A percentile compares a stretch with the other conserved stretches of the same genome.
Evolutionary conservation across 2,797 vertebrate genomes (phyloP).

Genomic region (Lepilemur septentrionalis): DNA sequence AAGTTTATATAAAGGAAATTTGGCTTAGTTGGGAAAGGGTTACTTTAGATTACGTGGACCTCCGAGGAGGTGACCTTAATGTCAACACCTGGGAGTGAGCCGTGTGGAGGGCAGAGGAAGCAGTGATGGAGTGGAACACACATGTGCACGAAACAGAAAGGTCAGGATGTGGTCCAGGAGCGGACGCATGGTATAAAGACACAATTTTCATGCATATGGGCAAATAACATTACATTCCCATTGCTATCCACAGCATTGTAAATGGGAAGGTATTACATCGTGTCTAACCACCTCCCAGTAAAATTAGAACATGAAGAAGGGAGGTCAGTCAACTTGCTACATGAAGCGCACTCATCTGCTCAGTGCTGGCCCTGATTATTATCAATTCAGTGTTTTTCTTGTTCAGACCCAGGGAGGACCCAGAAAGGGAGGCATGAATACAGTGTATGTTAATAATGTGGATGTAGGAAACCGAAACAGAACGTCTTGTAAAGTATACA

Average conservation of each 20-base stretch:
- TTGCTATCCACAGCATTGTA: neutral
- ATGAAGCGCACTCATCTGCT: neutral
- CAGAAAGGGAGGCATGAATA: neutral
- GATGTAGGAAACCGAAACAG: neutral
- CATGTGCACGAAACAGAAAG: neutral
- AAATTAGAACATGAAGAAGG: constrained; percentile 20
- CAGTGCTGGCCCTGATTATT: neutral
- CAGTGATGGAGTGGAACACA: neutral
- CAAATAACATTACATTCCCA: neutral
- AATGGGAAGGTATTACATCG: neutral
- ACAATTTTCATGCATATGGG: neutral
- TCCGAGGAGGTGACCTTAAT: neutral
- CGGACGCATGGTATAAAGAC: neutral
- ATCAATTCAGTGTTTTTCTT: neutral
- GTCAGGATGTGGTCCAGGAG: rapidly evolving
- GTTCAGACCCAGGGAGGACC: neutral
- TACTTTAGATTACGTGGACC: neutral
- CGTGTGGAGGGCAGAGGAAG: neutral
- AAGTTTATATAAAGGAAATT: neutral
- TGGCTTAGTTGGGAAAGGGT: neutral
- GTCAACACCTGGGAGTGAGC: neutral
- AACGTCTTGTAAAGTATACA: neutral
- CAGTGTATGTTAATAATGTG: neutral
- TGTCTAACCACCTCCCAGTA: neutral
- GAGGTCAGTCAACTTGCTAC: neutral